Evolutionary conservation across 2,797 vertebrate genomes (phyloP).

Genomic region (Periophthalmus magnuspinnatus): DNA sequence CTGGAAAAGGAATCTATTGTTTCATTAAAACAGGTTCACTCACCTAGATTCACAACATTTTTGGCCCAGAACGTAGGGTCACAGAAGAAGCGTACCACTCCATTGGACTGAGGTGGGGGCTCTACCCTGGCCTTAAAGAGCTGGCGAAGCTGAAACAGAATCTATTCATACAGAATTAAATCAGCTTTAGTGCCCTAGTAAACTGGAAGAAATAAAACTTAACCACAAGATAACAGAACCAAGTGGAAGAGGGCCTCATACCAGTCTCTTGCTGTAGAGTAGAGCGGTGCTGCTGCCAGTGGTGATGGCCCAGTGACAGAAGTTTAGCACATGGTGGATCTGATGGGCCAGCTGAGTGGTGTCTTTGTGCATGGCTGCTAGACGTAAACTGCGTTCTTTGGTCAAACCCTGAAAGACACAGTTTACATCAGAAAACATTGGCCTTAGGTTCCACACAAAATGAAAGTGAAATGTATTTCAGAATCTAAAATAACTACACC

Average conservation of each 20-base stretch:
- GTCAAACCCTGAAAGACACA: constrained; percentile 84
- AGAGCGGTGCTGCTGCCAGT: constrained; percentile 96
- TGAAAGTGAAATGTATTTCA: neutral
- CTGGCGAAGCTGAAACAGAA: constrained; percentile 92
- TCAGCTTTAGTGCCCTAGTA: neutral
- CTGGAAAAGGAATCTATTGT: neutral
- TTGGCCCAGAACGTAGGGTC: constrained; percentile 99
- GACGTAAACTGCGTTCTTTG: constrained; percentile 92
- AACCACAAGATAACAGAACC: neutral
- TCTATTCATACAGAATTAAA: constrained; percentile 69
- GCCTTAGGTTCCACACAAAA: neutral
- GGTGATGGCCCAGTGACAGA: constrained; percentile 94
- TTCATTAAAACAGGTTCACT: constrained; percentile 37
- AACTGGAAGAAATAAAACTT: neutral
- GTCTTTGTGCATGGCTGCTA: constrained; percentile 91
- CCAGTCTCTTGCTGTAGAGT: constrained; percentile 97
- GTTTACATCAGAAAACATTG: neutral
- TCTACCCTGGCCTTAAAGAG: constrained; percentile 93
- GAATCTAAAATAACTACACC: neutral
- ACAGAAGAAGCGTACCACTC: constrained; percentile 95
- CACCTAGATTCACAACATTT: constrained; percentile 97
- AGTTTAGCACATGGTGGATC: constrained; percentile 95
- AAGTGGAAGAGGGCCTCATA: constrained; percentile 62
- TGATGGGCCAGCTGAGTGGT: constrained; percentile 90
- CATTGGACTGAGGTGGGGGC: constrained; percentile 91